Conservation (phyloP, 2,113 vertebrate genomes). For the Oxyura jamaicensis region DNA sequence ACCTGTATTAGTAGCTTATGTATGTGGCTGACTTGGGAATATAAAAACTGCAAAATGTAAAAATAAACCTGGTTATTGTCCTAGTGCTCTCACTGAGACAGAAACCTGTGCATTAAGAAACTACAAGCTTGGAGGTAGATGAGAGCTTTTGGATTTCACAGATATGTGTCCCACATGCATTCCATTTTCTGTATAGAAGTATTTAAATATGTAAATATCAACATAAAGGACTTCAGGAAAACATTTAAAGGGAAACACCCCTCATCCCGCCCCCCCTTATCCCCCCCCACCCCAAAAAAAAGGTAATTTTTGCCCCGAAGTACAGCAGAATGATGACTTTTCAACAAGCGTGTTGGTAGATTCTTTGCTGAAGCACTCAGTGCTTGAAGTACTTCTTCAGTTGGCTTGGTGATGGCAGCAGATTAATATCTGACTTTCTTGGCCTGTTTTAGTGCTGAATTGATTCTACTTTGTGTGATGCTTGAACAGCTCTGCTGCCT, state of each 20-base stretch:
- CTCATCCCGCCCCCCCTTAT: too few species aligned
- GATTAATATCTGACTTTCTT: neutral
- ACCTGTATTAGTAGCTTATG: neutral
- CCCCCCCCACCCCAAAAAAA: neutral
- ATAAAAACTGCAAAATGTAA: neutral
- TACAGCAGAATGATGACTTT: neutral
- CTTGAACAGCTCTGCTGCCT: neutral
- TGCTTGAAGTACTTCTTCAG: neutral
- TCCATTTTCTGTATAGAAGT: neutral
- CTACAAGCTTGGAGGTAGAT: neutral
- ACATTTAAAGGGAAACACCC: neutral
- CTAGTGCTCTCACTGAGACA: neutral
- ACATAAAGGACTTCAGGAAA: conserved; percentile 22
- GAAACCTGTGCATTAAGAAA: neutral
- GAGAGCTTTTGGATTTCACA: neutral
- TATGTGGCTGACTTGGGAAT: neutral
- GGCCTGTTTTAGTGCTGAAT: neutral
- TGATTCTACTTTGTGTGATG: neutral
- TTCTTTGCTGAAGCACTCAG: neutral
- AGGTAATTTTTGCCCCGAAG: neutral
- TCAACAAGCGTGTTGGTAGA: neutral
- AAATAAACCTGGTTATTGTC: neutral
- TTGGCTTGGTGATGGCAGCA: neutral
- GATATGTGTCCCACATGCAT: neutral
- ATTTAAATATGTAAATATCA: conserved; percentile 5